A percentile compares a stretch with the other conserved stretches of the same genome.
These are phyloP conservation scores for Drosophila pseudotakahashii DNA, from an alignment of 2,888 invertebrate genomes.

Conservation along the genomic window DNA sequence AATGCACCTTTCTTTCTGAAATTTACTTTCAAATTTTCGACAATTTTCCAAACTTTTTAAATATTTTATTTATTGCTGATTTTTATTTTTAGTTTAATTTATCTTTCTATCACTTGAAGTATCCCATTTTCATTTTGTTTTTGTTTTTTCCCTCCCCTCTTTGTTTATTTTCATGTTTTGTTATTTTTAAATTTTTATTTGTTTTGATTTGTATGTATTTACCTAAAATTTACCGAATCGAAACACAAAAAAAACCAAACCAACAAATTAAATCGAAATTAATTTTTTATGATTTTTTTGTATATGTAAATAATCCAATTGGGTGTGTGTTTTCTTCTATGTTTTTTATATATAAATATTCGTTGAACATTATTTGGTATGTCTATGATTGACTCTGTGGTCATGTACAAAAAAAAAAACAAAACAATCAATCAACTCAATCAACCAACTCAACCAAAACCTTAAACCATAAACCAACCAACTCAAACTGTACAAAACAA, in stretches of 20 bases:
- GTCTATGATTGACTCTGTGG: slow-evolving; percentile 84
- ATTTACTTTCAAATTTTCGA: neutral
- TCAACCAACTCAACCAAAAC: slow-evolving; percentile 72
- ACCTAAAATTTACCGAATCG: slow-evolving; percentile 51
- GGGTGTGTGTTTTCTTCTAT: slow-evolving; percentile 85
- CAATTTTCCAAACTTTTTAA: neutral
- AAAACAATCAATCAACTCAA: slow-evolving; percentile 66
- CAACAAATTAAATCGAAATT: slow-evolving; percentile 63
- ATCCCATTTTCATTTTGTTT: slow-evolving; percentile 43
- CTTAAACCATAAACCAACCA: slow-evolving; percentile 77
- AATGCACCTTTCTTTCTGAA: neutral
- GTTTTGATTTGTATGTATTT: slow-evolving; percentile 74
- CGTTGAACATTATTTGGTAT: slow-evolving; percentile 85
- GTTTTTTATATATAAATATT: slow-evolving; percentile 84
- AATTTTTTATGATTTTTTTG: slow-evolving; percentile 81
- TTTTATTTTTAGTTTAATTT: slow-evolving; percentile 13
- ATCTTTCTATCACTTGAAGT: slow-evolving; percentile 34
- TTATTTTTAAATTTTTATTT: slow-evolving; percentile 54
- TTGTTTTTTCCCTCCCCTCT: slow-evolving; percentile 6
- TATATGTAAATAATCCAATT: slow-evolving; percentile 85
- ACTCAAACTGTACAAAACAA: slow-evolving; percentile 78
- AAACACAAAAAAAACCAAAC: slow-evolving; percentile 47
- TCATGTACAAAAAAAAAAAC: slow-evolving; percentile 82
- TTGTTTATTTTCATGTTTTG: slow-evolving; percentile 50
- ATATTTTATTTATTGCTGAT: neutral